phyloP scores from a whole-genome alignment of 2,113 vertebrate genomes.

The Noturus placidus region DNA sequence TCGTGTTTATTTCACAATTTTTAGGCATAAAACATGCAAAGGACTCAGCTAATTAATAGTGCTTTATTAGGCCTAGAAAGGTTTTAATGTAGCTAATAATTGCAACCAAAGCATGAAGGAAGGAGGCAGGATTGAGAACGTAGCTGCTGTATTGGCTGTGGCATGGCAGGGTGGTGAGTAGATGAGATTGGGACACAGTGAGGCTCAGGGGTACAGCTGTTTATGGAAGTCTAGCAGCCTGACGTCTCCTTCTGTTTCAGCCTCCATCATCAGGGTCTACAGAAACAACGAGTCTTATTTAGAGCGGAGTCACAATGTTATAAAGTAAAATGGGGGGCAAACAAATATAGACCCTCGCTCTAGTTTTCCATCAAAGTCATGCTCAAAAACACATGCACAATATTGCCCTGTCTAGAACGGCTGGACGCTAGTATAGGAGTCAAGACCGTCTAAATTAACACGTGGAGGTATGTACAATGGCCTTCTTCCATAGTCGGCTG shows the following conservation, averaged over 20 bases:
- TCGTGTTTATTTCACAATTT: not conserved
- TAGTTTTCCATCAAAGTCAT: not conserved
- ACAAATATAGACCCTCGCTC: not conserved
- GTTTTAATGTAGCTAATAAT: not conserved
- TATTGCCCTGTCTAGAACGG: not conserved
- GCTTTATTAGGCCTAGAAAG: not conserved
- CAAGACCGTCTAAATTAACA: not conserved
- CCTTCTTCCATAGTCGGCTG: not conserved
- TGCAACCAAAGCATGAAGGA: not conserved
- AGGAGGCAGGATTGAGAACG: not conserved
- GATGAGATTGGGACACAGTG: not conserved
- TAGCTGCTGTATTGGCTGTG: not conserved
- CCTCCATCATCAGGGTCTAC: conserved; percentile 84
- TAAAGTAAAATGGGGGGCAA: not conserved
- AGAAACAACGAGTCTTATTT: conserved; percentile 17
- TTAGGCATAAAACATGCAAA: not conserved
- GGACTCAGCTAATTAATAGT: not conserved
- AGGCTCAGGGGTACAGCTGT: conserved; percentile 71
- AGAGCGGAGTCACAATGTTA: not conserved
- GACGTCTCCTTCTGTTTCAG: conserved; percentile 76
- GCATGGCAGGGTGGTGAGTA: not conserved
- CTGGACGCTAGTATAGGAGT: not conserved
- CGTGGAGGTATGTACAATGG: not conserved
- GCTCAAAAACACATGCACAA: not conserved
- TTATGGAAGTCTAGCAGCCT: conserved; percentile 80